Conservation (phyloP, 1,140 invertebrate species). For the Microplitis demolitor region DNA sequence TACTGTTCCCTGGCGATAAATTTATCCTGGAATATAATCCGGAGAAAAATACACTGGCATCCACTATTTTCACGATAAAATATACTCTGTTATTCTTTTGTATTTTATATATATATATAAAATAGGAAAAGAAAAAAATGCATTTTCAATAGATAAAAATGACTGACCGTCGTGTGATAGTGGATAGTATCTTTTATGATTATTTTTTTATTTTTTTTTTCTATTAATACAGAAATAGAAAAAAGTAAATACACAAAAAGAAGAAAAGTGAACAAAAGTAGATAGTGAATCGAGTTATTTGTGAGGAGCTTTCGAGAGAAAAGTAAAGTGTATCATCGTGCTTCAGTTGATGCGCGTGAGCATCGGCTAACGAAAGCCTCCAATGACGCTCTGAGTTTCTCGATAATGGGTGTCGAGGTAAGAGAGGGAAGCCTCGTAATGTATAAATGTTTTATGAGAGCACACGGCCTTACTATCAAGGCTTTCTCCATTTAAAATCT, state of each 20-base stretch:
- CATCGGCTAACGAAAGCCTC: conserved; percentile 15
- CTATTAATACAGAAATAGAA: too few species aligned
- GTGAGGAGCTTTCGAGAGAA: neutral
- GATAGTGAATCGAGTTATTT: too few species aligned
- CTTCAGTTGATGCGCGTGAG: neutral
- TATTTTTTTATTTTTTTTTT: too few species aligned
- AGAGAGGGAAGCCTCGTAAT: conserved; percentile 20
- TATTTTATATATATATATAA: neutral
- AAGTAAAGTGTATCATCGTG: neutral
- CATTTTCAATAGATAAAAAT: too few species aligned
- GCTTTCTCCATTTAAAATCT: conserved; percentile 12
- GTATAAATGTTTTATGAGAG: conserved; percentile 23
- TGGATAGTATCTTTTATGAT: too few species aligned
- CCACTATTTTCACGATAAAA: neutral
- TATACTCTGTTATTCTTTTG: neutral
- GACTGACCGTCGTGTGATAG: too few species aligned
- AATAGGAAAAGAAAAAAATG: too few species aligned
- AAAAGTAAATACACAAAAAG: too few species aligned
- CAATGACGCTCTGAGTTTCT: neutral
- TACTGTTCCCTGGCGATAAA: neutral
- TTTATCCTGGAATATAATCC: neutral
- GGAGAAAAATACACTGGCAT: neutral
- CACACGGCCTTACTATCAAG: conserved; percentile 22
- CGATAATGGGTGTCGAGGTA: neutral
- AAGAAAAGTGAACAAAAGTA: too few species aligned